These are phyloP conservation scores for Akabosia matsudoensis DNA, from an alignment of 1,140 invertebrate species.

Conservation along the genomic window DNA sequence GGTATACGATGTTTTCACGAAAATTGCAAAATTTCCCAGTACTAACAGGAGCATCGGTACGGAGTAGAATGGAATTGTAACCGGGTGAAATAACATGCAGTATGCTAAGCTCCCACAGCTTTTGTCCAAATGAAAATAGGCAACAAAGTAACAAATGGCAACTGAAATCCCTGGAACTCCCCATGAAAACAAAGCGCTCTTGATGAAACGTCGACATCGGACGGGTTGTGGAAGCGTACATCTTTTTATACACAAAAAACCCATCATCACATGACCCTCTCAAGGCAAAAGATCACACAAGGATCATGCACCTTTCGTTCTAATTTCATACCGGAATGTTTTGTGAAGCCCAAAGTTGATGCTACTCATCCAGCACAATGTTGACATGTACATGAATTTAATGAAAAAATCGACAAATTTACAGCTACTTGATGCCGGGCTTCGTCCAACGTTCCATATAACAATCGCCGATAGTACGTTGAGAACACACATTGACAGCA, in stretches of 20 bases:
- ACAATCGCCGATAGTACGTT: conserved; percentile 22
- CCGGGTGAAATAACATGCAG: conserved; percentile 16
- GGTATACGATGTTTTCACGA: conserved; percentile 12
- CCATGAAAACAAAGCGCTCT: conserved; percentile 10
- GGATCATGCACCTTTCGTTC: no score
- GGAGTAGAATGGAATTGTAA: conserved; percentile 22
- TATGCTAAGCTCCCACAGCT: not conserved
- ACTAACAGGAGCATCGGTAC: conserved; percentile 6
- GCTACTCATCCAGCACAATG: conserved; percentile 33
- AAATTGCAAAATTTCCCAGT: conserved; percentile 26
- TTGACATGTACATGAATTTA: conserved; percentile 33
- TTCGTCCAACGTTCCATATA: conserved; percentile 1
- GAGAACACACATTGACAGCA: conserved; percentile 16
- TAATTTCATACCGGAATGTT: conserved; percentile 31
- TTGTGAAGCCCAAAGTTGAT: conserved; percentile 30
- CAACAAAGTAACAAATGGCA: conserved; percentile 9
- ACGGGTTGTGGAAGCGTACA: not conserved
- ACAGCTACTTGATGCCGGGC: not conserved
- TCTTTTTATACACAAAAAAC: no score
- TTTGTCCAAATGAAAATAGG: not conserved
- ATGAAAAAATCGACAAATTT: conserved; percentile 16
- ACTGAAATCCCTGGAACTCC: conserved; percentile 12
- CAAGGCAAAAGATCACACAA: no score
- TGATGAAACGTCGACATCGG: conserved; percentile 9
- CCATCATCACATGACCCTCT: no score